These are phyloP conservation scores for Parapristionchus giblindavisi DNA, from an alignment of 2,888 invertebrate genomes.

Conservation along the genomic window DNA sequence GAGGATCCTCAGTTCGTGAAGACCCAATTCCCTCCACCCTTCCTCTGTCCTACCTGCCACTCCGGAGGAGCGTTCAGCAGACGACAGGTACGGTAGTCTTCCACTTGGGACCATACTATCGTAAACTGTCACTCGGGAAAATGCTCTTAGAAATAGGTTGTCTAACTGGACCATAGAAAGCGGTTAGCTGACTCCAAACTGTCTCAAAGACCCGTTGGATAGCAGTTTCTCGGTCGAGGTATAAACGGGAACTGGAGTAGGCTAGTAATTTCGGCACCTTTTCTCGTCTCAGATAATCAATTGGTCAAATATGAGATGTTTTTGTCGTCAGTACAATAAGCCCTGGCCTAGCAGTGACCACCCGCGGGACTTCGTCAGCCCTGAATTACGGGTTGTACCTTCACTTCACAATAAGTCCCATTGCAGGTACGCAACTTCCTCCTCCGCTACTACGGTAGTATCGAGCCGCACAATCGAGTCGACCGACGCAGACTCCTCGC, in stretches of 20 bases:
- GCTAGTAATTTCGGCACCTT: too few relatives aligned
- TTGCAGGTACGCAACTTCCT: constrained; percentile 67
- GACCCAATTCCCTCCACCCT: constrained; percentile 82
- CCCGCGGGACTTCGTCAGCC: too few relatives aligned
- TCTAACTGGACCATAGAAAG: too few relatives aligned
- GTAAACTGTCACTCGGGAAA: neutral
- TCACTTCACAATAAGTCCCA: neutral
- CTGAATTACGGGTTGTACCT: neutral
- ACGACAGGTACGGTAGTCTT: constrained; percentile 55
- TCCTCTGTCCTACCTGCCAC: constrained; percentile 69
- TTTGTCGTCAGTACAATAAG: too few relatives aligned
- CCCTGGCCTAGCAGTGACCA: too few relatives aligned
- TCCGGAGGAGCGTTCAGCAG: constrained; percentile 68
- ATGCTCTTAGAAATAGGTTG: too few relatives aligned
- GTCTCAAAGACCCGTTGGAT: too few relatives aligned
- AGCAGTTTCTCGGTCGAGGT: too few relatives aligned
- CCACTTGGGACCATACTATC: neutral
- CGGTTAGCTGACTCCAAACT: too few relatives aligned
- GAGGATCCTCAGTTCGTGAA: constrained; percentile 92
- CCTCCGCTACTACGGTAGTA: constrained; percentile 67
- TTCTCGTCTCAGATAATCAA: too few relatives aligned
- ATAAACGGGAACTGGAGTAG: too few relatives aligned
- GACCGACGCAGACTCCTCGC: constrained; percentile 49
- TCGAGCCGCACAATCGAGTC: constrained; percentile 64
- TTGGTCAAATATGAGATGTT: too few relatives aligned